Evolutionary conservation across 2,888 invertebrate species (phyloP).

Genomic region (Coremacera marginata): DNA sequence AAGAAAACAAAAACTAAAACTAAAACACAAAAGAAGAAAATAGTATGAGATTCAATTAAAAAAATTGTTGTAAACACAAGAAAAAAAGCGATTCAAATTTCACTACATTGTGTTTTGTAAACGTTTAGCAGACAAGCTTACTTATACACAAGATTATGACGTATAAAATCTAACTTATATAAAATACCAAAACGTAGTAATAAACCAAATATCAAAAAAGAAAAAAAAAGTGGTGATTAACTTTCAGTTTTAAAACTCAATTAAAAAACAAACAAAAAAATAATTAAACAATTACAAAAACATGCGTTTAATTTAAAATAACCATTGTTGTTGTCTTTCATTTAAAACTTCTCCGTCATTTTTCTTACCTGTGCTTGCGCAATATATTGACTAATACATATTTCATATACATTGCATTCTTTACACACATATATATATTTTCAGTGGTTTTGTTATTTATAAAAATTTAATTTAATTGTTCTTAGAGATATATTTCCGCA

Average conservation of each 20-base stretch:
- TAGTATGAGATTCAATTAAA: neutral
- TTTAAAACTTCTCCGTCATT: neutral
- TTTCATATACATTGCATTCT: slow-evolving; percentile 14
- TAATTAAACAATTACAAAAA: neutral
- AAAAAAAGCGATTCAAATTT: neutral
- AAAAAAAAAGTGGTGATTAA: slow-evolving; percentile 20
- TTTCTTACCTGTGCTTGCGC: neutral
- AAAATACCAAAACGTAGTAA: slow-evolving; percentile 33
- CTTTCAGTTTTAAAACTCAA: slow-evolving; percentile 2
- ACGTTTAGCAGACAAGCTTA: slow-evolving; percentile 35
- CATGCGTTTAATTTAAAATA: neutral
- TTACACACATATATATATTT: neutral
- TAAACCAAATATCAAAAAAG: slow-evolving; percentile 37
- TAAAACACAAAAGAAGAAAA: neutral
- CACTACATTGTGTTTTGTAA: slow-evolving; percentile 15
- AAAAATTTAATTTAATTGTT: neutral
- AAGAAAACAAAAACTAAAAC: neutral
- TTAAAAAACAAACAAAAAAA: neutral
- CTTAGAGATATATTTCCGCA: neutral
- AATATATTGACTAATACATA: neutral
- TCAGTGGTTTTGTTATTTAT: neutral
- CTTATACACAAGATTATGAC: slow-evolving; percentile 25
- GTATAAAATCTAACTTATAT: slow-evolving; percentile 9
- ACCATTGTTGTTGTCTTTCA: neutral
- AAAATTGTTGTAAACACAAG: neutral